These are phyloP conservation scores for Limenitis camilla DNA, from an alignment of 2,888 invertebrate genomes.

Conservation along the genomic window DNA sequence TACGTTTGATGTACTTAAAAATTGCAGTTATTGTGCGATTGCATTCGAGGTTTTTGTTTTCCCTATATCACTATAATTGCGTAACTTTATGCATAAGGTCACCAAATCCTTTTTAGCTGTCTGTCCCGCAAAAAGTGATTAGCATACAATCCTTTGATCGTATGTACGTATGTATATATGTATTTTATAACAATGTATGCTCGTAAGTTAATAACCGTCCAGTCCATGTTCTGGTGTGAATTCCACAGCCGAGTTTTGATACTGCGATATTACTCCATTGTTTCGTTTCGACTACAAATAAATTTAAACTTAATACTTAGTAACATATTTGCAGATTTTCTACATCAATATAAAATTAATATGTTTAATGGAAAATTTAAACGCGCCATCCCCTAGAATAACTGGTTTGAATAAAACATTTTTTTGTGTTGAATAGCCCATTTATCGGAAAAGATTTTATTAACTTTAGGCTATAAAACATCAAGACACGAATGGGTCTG, in stretches of 20 bases:
- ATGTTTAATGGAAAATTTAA: too few species aligned
- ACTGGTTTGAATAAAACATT: too few species aligned
- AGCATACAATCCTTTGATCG: conserved; percentile 24
- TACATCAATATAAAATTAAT: too few species aligned
- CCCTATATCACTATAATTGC: conserved; percentile 13
- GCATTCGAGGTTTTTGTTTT: conserved; percentile 12
- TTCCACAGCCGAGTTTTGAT: conserved; percentile 14
- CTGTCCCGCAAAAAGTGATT: conserved; percentile 19
- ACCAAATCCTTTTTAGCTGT: conserved; percentile 22
- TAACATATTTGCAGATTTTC: too few species aligned
- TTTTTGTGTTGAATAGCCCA: too few species aligned
- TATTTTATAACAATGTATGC: conserved; percentile 15
- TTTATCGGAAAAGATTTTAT: too few species aligned
- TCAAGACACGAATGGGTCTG: too few species aligned
- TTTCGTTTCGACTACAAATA: conserved; percentile 2
- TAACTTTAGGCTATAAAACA: too few species aligned
- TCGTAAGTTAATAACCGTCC: conserved; percentile 15
- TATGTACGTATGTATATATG: conserved; percentile 4
- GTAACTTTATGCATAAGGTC: conserved; percentile 19
- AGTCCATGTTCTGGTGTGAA: conserved; percentile 15
- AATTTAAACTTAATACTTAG: too few species aligned
- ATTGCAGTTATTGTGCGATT: background rate
- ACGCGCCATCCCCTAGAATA: too few species aligned
- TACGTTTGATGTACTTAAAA: background rate
- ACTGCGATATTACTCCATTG: conserved; percentile 14